Percentiles rank a stretch among this genome's conserved stretches.
Evolutionary conservation across 1,140 invertebrate genomes (phyloP).

Genomic region (Scylla paramamosain): DNA sequence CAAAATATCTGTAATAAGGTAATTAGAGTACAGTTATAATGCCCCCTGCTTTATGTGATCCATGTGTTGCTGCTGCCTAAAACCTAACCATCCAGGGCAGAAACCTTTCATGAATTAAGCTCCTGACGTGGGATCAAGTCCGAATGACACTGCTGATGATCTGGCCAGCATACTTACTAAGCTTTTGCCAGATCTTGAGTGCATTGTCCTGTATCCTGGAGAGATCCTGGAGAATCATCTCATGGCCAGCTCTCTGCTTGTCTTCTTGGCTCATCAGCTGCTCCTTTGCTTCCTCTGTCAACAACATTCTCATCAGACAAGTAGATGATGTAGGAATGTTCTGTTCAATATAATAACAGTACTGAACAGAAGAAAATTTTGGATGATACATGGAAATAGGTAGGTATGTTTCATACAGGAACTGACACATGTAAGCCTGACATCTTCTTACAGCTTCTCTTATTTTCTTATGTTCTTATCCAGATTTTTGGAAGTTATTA

Average conservation of each 20-base stretch:
- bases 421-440: no score
- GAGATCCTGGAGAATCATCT: constrained; percentile 83
- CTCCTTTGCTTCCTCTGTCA: constrained; percentile 81
- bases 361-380: not conserved
- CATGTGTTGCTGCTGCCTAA: no score
- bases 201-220: constrained; percentile 83
- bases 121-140: not conserved
- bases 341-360: constrained; percentile 7
- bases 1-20: no score
- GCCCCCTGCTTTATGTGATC: no score
- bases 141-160: not conserved
- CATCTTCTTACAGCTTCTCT: no score
- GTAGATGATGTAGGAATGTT: not conserved
- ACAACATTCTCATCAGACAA: constrained; percentile 67
- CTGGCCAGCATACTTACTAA: constrained; percentile 79
- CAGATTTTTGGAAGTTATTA: no score
- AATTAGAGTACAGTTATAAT: no score
- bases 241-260: constrained; percentile 82
- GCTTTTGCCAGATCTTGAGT: constrained; percentile 82
- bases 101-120: no score
- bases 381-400: no score
- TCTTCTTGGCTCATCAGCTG: constrained; percentile 81
- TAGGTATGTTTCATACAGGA: no score
- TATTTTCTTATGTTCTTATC: no score
- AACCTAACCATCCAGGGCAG: no score